Evolutionary conservation across 1,140 invertebrate species (phyloP), one percentile per base, ranked within the genome.

Genomic region (Polypedilum vanderplanki): DNA sequence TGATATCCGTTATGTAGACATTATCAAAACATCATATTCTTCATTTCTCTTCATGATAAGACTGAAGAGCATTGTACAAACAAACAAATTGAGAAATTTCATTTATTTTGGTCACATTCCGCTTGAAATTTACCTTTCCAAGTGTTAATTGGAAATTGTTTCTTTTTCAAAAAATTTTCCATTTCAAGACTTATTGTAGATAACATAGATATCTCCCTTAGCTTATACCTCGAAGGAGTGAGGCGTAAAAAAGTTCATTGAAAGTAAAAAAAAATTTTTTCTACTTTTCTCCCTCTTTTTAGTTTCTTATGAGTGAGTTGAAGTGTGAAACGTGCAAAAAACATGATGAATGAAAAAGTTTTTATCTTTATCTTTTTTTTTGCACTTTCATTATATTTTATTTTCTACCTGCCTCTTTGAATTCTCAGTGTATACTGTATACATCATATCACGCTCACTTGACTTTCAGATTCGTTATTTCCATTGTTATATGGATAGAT

Each of bases 301-400:
- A 9, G 15, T 57, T 15, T 57, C 4, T n/a, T 57, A 15, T 57
- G 12, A 1, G n/a, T n/a, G n/a, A 57, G 46, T 15, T 57, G 12
- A 4, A 57, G 46, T 57, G 12, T n/a, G 10, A 57, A 57, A 57
- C 46, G 46, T 57, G 46, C 46, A 15, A 57, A n/a, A 57, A 57
- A 57, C n/a, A 57, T 57, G 46, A 57, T 57, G 46, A 57, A 57
- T 57, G 46, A 57, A 57, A 57, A 57, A 57, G 46, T 57, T 57
- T 15, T 57, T 33, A 33, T 57, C 46, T n/a, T 57, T 33, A 33
- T 9, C 41, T 46, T 46, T 46, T 41, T n/a, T 46, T 46, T 46
- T 46, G 15, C 15, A 15, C 46, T 33, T 33, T 33, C 24, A 33
- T 33, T 33, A 33, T 33, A 33, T 5, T 33, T 33, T 33, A 3